phyloP scores from a whole-genome alignment of 53 echinoderm and acorn worm genomes.

The Holothuria scabra region DNA sequence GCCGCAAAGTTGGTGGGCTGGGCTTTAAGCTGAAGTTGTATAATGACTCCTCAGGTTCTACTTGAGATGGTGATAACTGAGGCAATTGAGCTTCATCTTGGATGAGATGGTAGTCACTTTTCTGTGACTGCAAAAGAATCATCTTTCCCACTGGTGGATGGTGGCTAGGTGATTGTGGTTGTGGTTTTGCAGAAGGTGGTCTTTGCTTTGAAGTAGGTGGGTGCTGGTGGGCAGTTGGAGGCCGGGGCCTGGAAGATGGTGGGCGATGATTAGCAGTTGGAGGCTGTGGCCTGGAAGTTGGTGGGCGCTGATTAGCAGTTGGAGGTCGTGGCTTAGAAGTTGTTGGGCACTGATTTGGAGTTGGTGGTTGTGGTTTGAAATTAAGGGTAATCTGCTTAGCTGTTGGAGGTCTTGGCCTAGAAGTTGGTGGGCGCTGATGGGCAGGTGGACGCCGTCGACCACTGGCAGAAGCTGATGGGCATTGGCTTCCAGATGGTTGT shows the following conservation, averaged over 20 bases:
- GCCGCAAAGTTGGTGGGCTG: background rate
- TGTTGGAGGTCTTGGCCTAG: background rate
- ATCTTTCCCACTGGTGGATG: no score
- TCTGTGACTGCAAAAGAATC: conserved; percentile 15
- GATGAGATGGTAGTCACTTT: conserved; percentile 6
- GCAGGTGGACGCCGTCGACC: background rate
- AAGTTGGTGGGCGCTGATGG: background rate
- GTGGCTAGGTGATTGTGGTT: background rate
- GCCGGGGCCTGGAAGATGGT: background rate
- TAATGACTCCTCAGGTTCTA: background rate
- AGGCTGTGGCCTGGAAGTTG: background rate
- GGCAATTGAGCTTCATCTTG: conserved; percentile 8
- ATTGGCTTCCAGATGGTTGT: background rate
- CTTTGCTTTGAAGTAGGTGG: background rate
- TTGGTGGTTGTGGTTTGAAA: background rate
- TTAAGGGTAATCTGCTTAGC: background rate
- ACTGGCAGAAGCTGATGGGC: no score
- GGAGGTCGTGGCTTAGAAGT: background rate
- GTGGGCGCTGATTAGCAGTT: background rate
- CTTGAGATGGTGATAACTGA: background rate
- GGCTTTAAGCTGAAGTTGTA: background rate
- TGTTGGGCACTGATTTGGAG: background rate
- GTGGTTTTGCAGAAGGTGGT: background rate
- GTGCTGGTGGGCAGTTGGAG: background rate
- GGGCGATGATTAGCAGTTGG: background rate